Evolutionary conservation across 2,797 vertebrate species (phyloP).

Genomic region (Octomys mimax): DNA sequence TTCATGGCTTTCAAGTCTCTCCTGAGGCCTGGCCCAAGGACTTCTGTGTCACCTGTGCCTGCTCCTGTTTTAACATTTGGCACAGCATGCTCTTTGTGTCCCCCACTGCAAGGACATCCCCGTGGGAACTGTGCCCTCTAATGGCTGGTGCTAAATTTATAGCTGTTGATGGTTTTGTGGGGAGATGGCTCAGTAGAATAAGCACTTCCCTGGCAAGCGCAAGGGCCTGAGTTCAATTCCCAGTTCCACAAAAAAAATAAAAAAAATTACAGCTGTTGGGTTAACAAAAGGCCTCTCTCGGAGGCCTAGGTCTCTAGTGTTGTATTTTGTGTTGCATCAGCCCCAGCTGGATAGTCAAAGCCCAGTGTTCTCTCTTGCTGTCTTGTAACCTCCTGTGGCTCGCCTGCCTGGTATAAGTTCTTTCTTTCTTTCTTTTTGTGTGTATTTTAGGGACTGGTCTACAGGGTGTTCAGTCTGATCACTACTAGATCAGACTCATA

Average conservation of each 20-base stretch:
- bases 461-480: too few species aligned
- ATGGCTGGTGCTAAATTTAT: neutral
- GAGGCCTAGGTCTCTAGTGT: neutral
- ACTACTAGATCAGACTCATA: too few species aligned
- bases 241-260: too few species aligned
- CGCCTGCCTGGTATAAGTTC: neutral
- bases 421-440: neutral
- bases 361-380: neutral
- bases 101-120: neutral
- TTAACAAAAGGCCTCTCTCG: neutral
- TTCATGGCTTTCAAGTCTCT: neutral
- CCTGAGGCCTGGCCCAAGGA: neutral
- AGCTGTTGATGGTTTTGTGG: neutral
- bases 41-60: rapidly evolving
- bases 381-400: neutral
- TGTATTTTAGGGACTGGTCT: too few species aligned
- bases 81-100: neutral
- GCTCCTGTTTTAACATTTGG: neutral
- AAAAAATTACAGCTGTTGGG: neutral
- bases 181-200: too few species aligned
- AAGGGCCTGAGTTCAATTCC: too few species aligned
- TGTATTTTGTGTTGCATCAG: neutral
- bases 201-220: too few species aligned
- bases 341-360: neutral
- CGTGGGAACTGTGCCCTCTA: neutral